Conservation (phyloP, 2,797 vertebrate genomes). For the Lophura swinhoii region DNA sequence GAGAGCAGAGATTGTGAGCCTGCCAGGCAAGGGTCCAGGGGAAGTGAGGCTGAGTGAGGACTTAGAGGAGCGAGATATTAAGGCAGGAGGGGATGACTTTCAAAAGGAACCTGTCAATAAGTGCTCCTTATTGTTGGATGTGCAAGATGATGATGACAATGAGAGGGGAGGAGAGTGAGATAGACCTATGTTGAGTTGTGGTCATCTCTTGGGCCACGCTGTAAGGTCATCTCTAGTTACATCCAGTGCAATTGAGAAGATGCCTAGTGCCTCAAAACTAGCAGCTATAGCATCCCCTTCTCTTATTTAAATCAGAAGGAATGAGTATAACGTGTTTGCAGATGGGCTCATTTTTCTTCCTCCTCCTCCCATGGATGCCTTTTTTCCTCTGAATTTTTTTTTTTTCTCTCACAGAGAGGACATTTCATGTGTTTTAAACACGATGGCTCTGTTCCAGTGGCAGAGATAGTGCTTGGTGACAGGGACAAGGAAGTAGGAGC, state of each 20-base stretch:
- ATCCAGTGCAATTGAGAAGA: background rate
- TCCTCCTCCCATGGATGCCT: background rate
- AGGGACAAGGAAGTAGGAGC: background rate
- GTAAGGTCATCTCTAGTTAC: background rate
- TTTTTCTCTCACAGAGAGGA: background rate
- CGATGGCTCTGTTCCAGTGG: background rate
- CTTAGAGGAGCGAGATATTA: conserved; percentile 23
- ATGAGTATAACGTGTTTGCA: background rate
- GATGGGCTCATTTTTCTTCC: fast-evolving
- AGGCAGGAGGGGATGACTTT: conserved; percentile 25
- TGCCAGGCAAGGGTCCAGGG: background rate
- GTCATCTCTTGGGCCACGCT: background rate
- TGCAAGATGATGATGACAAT: background rate
- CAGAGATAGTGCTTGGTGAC: background rate
- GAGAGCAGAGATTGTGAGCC: conserved; percentile 1
- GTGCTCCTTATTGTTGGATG: background rate
- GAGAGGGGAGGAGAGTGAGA: background rate
- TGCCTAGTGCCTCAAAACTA: background rate
- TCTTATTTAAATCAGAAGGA: background rate
- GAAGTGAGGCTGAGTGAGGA: conserved; percentile 33
- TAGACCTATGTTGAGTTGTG: background rate
- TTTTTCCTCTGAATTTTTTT: background rate
- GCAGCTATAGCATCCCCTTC: background rate
- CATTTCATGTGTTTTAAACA: background rate
- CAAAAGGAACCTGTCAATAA: conserved; percentile 23